Evolutionary conservation across 2,113 vertebrate genomes (phyloP).

Genomic region (Thamnaconus septentrionalis): DNA sequence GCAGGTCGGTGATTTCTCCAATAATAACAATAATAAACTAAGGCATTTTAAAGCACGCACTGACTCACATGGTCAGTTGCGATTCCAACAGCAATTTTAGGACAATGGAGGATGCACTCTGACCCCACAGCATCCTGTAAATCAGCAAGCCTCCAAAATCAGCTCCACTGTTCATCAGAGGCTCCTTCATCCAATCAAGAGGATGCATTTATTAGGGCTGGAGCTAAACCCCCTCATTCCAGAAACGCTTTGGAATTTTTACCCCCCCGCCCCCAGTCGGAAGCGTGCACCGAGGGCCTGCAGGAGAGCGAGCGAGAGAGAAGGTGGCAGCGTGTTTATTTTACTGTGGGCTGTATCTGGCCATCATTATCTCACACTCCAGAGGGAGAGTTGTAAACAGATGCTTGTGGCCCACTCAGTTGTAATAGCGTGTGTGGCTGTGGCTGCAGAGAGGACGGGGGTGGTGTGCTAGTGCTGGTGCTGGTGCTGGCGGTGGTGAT

Average conservation of each 20-base stretch:
- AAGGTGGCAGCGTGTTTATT: constrained; percentile 72
- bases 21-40: too few species aligned
- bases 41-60: too few species aligned
- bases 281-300: constrained; percentile 35
- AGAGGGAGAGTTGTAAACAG: constrained; percentile 65
- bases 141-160: too few species aligned
- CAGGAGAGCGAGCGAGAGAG: constrained; percentile 15
- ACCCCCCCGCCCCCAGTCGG: constrained; percentile 54
- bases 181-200: too few species aligned
- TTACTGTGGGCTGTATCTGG: constrained; percentile 69
- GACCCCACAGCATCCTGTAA: too few species aligned
- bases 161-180: too few species aligned
- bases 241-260: not conserved
- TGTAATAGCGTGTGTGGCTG: constrained; percentile 47
- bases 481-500: constrained; percentile 5
- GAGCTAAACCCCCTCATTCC: too few species aligned
- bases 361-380: constrained; percentile 67
- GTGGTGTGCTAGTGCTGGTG: not conserved
- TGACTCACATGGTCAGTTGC: too few species aligned
- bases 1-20: too few species aligned
- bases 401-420: constrained; percentile 61
- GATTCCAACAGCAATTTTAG: too few species aligned
- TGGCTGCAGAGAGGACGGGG: constrained; percentile 30
- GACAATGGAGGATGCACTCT: too few species aligned
- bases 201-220: too few species aligned